Evolutionary conservation across 2,113 vertebrate species (phyloP).

Genomic region (Grammomys dolichurus): DNA sequence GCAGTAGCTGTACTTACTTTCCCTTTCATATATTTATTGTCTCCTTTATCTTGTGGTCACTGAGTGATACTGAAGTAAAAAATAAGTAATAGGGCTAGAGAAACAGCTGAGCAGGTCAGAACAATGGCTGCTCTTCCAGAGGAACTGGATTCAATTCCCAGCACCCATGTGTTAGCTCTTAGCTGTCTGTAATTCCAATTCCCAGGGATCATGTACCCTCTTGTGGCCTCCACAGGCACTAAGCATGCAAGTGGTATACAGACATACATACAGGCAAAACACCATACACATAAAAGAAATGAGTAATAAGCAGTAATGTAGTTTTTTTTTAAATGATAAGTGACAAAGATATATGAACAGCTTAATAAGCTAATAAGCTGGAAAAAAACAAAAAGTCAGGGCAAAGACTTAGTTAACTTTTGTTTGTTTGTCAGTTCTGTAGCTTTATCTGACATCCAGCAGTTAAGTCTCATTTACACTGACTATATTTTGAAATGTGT

Average conservation of each 20-base stretch:
- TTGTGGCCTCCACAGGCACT: not conserved
- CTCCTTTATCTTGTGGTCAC: not conserved
- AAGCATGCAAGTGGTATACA: not conserved
- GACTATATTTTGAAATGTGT: not conserved
- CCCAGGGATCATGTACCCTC: not conserved
- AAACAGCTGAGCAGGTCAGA: not conserved
- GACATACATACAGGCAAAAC: not conserved
- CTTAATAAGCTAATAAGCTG: constrained; percentile 15
- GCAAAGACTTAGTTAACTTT: not conserved
- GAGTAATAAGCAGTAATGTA: not conserved
- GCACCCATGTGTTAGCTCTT: not conserved
- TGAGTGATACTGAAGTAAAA: constrained; percentile 40
- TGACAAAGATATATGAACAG: not conserved
- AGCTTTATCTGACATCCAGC: not conserved
- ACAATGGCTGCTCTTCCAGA: not conserved
- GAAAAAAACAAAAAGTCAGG: not conserved
- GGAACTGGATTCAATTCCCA: not conserved
- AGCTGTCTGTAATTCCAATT: not conserved
- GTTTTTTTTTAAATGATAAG: constrained; percentile 47
- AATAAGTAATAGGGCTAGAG: not conserved
- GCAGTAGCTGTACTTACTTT: not conserved
- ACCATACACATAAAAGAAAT: not conserved
- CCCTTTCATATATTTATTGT: not conserved
- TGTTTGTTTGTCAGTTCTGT: not conserved
- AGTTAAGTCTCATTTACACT: not conserved